Evolutionary conservation across 2,888 invertebrate species (phyloP), one percentile per base, ranked within the genome.

Genomic region (Acrobeloides nanus): DNA sequence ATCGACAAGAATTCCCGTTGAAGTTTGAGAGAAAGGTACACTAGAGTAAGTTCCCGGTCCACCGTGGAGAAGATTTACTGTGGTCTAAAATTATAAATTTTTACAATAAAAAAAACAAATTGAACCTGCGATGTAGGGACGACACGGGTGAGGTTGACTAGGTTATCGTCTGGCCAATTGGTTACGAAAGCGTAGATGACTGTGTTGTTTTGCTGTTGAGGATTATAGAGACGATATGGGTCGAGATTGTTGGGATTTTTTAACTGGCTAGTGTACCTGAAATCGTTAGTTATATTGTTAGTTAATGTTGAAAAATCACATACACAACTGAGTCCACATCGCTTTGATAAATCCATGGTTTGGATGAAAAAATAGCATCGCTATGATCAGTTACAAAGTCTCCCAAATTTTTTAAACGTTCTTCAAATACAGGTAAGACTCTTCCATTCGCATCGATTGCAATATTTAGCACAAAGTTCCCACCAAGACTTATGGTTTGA

Each of bases 301-400:
- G n/a, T n/a, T n/a, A n/a, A n/a, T n/a, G n/a, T n/a, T n/a, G n/a
- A 77, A 74, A 78, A 74, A 52, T 75, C 75, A 61, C 77, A 77
- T 56, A 52, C n/a, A n/a, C n/a, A n/a, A n/a, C n/a, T n/a, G n/a
- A n/a, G n/a, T n/a, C n/a, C n/a, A n/a, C n/a, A n/a, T 78, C 78
- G 53, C 77, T 79, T 59, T 78, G 78, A 54, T 68, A 61, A 21
- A 60, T 68, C 77, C 78, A 79, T 1, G 78, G 76, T 38, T 68
- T 71, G 3, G 74, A 71, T 7, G 53, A 61, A 55, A 76, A 79
- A 21, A 78, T 72, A 4, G 77, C 78, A 45, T 77, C 78, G 7
- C 75, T 75, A 55, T 78, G 76, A 12, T 75, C 66, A 3, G 61
- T 49, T 3, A 79, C 35, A 32, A 67, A 67, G 24, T 54, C 47